Evolutionary conservation across 2,797 vertebrate genomes (phyloP), one percentile per base, ranked within the genome.

Genomic region (Phalloptychus januarius): DNA sequence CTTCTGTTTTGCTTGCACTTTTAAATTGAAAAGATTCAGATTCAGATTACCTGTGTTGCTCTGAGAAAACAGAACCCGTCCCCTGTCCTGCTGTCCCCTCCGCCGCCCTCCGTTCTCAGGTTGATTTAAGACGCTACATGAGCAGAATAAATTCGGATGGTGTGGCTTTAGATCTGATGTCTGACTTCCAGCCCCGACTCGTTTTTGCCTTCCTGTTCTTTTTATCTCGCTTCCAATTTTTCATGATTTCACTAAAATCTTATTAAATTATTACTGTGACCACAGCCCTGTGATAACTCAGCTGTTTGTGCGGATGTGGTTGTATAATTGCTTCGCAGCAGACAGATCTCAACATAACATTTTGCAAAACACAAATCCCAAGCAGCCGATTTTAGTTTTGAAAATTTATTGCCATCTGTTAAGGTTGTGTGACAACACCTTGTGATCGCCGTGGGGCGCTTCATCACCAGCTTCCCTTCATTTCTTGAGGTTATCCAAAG

Each of bases 391-490:
- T 77, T 48, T 10, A 74, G 23, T 79, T 82, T 71, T 86, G 67
- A 31, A 65, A 69, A 28, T 82, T 72, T 75, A 28, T 84, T 76
- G 63, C 52, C 72, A 52, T 74, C 78, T 50, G 36, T n/a, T n/a
- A n/a, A n/a, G n/a, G n/a, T n/a, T 36, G 56, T 42, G 70, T 69
- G 74, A 72, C 54, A 73, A 71, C 56, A 54, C 74, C 88, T 76
- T 87, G 85, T 90, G 82, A 85, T 85, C 69, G 61, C 83, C 77
- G 46, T 83, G 71, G 83, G 79, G 80, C 38, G 65, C 79, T 72
- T 33, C 11, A 78, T 91, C 89, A 90, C 79, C 88, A 81, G 88
- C 80, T 90, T 81, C 72, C 77, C 80, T 83, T 91, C 48, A 74
- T 85, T 83, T 82, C 33, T 65, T 38, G 36, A 33, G 20, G 20